Percentiles rank a stretch among this genome's conserved stretches.
Conservation (phyloP, 1,140 invertebrate species). For the Odontomachus brunneus region DNA sequence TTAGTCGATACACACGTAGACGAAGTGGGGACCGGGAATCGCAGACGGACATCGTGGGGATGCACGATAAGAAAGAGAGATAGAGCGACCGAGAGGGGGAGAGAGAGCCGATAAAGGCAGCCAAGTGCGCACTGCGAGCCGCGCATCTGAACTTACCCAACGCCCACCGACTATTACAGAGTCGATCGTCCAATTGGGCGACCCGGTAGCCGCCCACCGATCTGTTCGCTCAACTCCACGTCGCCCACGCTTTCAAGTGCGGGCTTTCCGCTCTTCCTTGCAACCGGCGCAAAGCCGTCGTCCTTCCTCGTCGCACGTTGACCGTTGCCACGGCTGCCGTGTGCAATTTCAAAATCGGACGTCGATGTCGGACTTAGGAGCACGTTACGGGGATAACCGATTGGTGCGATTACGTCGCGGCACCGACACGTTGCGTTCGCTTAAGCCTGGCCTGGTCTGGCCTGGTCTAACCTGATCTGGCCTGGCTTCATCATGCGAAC, state of each 20-base stretch:
- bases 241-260: constrained; percentile 66
- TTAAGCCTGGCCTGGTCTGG: background rate
- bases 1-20: constrained; percentile 16
- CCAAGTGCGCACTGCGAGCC: constrained; percentile 78
- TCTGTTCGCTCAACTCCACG: constrained; percentile 63
- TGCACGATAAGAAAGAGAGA: constrained; percentile 36
- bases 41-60: constrained; percentile 43
- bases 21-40: background rate
- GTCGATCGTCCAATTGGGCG: constrained; percentile 83
- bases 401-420: constrained; percentile 50
- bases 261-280: constrained; percentile 63
- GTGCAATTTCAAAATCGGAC: constrained; percentile 73
- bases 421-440: background rate
- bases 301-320: constrained; percentile 19
- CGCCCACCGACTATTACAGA: constrained; percentile 84
- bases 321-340: constrained; percentile 58
- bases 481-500: background rate
- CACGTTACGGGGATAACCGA: constrained; percentile 59
- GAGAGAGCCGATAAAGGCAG: constrained; percentile 59
- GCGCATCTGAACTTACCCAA: constrained; percentile 79
- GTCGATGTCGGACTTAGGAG: constrained; percentile 64
- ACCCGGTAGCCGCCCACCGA: constrained; percentile 82
- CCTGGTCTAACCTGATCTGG: background rate
- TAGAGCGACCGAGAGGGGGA: background rate
- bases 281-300: constrained; percentile 12